Percentiles rank a stretch among this genome's conserved stretches.
Evolutionary conservation across 2,113 vertebrate genomes (phyloP).

Genomic region (Perccottus glenii): DNA sequence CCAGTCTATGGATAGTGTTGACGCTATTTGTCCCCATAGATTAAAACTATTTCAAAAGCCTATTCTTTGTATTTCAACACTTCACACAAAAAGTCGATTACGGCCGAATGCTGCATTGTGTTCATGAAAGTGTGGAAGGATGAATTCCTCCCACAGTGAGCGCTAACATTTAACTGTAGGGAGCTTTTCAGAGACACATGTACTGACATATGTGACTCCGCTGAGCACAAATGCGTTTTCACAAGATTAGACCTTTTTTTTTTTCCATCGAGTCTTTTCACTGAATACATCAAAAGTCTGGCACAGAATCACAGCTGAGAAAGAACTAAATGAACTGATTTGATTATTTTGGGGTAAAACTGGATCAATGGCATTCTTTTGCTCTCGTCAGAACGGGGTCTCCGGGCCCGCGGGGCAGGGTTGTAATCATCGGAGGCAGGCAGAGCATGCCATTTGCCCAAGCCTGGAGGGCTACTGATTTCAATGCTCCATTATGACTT

Average conservation of each 20-base stretch:
- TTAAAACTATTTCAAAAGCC: slow-evolving; percentile 23
- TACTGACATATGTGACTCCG: slow-evolving; percentile 30
- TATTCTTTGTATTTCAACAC: slow-evolving; percentile 11
- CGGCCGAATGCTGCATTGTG: slow-evolving; percentile 32
- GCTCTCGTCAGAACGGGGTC: slow-evolving; percentile 62
- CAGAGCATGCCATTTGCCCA: slow-evolving; percentile 73
- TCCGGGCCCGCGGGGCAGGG: slow-evolving; percentile 79
- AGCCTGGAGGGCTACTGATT: slow-evolving; percentile 81
- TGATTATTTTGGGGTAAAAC: slow-evolving; percentile 83
- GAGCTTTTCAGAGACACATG: slow-evolving; percentile 25
- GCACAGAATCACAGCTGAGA: slow-evolving; percentile 55
- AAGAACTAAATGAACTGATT: slow-evolving; percentile 87
- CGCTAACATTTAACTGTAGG: slow-evolving; percentile 43
- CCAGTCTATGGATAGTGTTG: slow-evolving; percentile 14
- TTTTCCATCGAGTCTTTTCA: slow-evolving; percentile 21
- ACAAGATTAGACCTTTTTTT: slow-evolving; percentile 45
- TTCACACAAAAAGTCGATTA: slow-evolving; percentile 25
- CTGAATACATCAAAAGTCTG: slow-evolving; percentile 59
- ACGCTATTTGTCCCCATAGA: slow-evolving; percentile 4
- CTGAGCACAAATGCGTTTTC: slow-evolving; percentile 38
- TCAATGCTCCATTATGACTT: slow-evolving; percentile 88
- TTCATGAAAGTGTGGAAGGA: slow-evolving; percentile 36
- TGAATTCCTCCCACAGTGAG: slow-evolving; percentile 45
- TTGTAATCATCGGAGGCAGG: slow-evolving; percentile 85
- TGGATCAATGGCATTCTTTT: slow-evolving; percentile 86